Evolutionary conservation across 2,888 invertebrate species (phyloP).

Genomic region (Sylvicola cinctus): DNA sequence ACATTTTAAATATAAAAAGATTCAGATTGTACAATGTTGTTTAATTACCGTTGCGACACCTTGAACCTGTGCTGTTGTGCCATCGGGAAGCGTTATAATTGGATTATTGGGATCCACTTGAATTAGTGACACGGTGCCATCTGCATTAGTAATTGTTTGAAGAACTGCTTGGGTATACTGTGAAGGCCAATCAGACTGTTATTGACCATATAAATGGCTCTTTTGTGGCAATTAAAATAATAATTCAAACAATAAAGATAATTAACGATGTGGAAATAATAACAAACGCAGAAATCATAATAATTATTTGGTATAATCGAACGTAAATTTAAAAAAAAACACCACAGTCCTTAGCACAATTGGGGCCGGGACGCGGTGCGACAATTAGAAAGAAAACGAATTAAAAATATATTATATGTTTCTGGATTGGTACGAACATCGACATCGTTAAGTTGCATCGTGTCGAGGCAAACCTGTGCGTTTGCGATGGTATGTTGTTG

Average conservation of each 20-base stretch:
- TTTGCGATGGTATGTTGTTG: slow-evolving; percentile 23
- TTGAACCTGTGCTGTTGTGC: slow-evolving; percentile 85
- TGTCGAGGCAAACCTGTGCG: slow-evolving; percentile 61
- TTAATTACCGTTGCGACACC: slow-evolving; percentile 28
- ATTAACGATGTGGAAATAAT: too few relatives aligned
- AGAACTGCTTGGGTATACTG: slow-evolving; percentile 78
- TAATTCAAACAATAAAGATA: slow-evolving; percentile 6
- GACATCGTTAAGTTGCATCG: slow-evolving; percentile 50
- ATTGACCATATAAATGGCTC: too few relatives aligned
- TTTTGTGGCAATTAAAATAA: too few relatives aligned
- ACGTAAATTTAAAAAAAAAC: too few relatives aligned
- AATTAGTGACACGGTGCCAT: slow-evolving; percentile 88
- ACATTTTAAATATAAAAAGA: slow-evolving; percentile 1
- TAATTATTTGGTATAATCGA: too few relatives aligned
- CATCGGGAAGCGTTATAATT: slow-evolving; percentile 87
- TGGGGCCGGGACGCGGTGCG: too few relatives aligned
- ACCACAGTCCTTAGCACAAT: too few relatives aligned
- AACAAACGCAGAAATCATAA: too few relatives aligned
- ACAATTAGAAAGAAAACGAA: slow-evolving; percentile 6
- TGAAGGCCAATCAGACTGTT: too few relatives aligned
- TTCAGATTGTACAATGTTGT: slow-evolving; percentile 2
- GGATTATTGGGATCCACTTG: slow-evolving; percentile 88
- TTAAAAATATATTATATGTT: slow-evolving; percentile 6
- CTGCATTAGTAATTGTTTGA: slow-evolving; percentile 90
- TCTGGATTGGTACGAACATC: slow-evolving; percentile 38